Base-by-base conservation (phyloP, 2,113 vertebrate genomes). In the Hippoglossus stenolepis region DNA sequence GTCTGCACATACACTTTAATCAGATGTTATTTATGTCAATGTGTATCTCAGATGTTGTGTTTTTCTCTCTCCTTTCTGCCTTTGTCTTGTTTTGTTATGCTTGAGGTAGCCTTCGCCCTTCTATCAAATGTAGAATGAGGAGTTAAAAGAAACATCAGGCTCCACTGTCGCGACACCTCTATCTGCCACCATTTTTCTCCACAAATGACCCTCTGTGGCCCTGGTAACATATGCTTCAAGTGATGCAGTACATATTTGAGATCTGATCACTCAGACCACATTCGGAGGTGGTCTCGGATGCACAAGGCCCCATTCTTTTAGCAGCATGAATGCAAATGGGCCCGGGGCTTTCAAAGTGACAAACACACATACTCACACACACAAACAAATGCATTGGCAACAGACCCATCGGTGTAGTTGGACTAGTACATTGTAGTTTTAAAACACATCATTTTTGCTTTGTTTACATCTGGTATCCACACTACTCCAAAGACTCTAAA, bases 21-120 rank as follows among this genome's bases (percentile, higher is more conserved):
- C 65, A 76, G 62, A 58, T 63, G 65, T 74, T 69, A 73, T 83
- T 86, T 81, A 73, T 78, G 47, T 35, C 35, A 17, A 56, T 64
- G 54, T 81, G n/a, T 70, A 43, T 75, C 38, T 80, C 73, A 75
- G 77, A 70, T 79, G 26, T 68, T 72, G 15, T 35, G 57, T 73
- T 78, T 62, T 56, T 31, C 11, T 21, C 28, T 59, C 18, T 43
- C 18, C 28, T 47, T 26, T 45, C 57, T 2, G 18, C 18, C 40
- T 58, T 23, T 38, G 17, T 51, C 35, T 72, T n/a, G 26, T 14
- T 47, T 45, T 65, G 5, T 65, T 15, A 5, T 1, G 14, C 61
- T 38, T 31, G 43, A 66, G 65, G 51, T 65, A 11, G 3, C 15
- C 31, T 31, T 31, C 1, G 31, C 31, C 62, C 51, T 70, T 28